A percentile compares a stretch with the other conserved stretches of the same genome.
Conservation (phyloP, 2,113 vertebrate genomes). For the Ciconia boyciana region DNA sequence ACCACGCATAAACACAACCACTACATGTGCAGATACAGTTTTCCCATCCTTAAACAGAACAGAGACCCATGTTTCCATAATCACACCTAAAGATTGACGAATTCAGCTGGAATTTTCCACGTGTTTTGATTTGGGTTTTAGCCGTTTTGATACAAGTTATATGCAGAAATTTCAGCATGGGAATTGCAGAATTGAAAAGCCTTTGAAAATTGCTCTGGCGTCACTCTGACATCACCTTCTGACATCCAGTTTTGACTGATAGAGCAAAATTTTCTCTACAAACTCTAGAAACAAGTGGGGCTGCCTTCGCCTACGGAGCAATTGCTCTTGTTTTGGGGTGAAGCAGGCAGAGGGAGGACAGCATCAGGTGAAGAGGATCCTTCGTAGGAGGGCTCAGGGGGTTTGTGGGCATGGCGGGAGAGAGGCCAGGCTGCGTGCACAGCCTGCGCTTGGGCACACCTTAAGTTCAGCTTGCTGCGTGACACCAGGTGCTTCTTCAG, state of each 20-base stretch:
- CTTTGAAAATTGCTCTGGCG: neutral
- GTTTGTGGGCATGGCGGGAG: neutral
- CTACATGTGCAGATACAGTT: neutral
- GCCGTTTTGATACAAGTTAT: neutral
- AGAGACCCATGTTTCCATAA: neutral
- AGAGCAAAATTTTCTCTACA: neutral
- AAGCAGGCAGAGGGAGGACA: neutral
- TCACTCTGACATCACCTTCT: neutral
- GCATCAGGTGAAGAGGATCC: too few relatives aligned
- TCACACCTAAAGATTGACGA: fast-evolving
- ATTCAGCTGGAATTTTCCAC: neutral
- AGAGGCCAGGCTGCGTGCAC: neutral
- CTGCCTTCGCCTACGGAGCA: neutral
- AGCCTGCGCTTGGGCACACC: neutral
- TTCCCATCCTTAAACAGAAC: neutral
- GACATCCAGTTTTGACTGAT: neutral
- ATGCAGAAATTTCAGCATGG: neutral
- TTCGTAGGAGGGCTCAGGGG: neutral
- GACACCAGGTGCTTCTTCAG: neutral
- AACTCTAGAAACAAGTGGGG: neutral
- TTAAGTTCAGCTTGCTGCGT: neutral
- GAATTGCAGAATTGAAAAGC: neutral
- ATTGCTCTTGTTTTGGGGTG: neutral
- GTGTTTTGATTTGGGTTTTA: neutral
- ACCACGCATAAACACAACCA: neutral